Evolutionary conservation across 2,797 vertebrate genomes (phyloP).

Genomic region (Fistularia commersonii): DNA sequence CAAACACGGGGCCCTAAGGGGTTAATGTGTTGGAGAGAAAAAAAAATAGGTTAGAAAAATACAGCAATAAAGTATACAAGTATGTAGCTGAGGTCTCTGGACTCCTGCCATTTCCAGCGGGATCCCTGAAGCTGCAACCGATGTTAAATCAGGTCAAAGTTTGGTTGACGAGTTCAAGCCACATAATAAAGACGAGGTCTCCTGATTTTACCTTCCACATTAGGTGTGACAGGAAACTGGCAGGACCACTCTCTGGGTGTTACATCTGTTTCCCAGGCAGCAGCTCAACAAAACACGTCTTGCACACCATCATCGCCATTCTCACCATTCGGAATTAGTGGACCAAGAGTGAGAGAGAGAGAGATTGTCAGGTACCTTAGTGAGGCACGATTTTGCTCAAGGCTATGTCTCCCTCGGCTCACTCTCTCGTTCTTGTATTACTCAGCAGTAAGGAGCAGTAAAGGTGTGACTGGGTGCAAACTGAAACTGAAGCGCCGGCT

Average conservation of each 20-base stretch:
- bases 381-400: slow-evolving; percentile 56
- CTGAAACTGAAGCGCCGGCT: slow-evolving; percentile 41
- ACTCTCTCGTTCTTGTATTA: slow-evolving; percentile 36
- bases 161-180: not conserved
- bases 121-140: no score
- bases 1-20: no score
- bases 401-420: slow-evolving; percentile 47
- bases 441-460: slow-evolving; percentile 56
- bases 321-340: slow-evolving; percentile 31
- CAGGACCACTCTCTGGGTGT: slow-evolving; percentile 48
- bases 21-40: not conserved
- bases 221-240: slow-evolving; percentile 56
- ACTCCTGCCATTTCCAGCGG: not conserved
- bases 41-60: not conserved
- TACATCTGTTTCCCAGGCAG: slow-evolving; percentile 74
- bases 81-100: not conserved
- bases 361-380: slow-evolving; percentile 58
- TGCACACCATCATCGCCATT: slow-evolving; percentile 41
- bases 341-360: slow-evolving; percentile 10
- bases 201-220: slow-evolving; percentile 38
- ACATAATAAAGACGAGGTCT: slow-evolving; percentile 20
- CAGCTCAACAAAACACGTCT: slow-evolving; percentile 76
- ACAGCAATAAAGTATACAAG: not conserved
- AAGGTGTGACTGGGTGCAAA: slow-evolving; percentile 53
- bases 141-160: no score